A percentile compares a stretch with the other conserved stretches of the same genome.
These are phyloP conservation scores for Scolopax bukidnonensis DNA, from an alignment of 2,797 vertebrate species.

Conservation along the genomic window DNA sequence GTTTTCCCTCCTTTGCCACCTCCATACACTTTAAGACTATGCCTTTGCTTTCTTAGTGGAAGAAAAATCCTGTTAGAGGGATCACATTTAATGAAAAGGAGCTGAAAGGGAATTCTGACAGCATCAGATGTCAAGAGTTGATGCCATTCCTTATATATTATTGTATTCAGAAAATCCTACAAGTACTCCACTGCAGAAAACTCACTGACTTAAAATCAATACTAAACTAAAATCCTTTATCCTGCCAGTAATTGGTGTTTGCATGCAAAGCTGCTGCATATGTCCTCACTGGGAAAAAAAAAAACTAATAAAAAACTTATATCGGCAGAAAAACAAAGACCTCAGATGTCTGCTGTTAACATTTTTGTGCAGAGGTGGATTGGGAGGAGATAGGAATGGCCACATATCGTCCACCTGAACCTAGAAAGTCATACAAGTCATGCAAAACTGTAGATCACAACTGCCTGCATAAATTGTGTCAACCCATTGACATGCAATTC, in stretches of 20 bases:
- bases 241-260: conserved; percentile 51
- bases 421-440: not conserved
- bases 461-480: not conserved
- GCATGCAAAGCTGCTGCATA: conserved; percentile 61
- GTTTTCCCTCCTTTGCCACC: not conserved
- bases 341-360: not conserved
- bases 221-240: conserved; percentile 39
- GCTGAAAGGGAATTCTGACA: conserved; percentile 28
- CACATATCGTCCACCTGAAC: not conserved
- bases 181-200: conserved; percentile 33
- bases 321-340: conserved; percentile 51
- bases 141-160: conserved; percentile 9
- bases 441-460: not conserved
- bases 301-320: conserved; percentile 45
- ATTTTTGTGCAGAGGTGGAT: not conserved
- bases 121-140: not conserved
- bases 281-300: conserved; percentile 38
- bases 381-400: conserved; percentile 8
- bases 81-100: conserved; percentile 45
- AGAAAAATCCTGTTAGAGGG: not conserved
- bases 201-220: conserved; percentile 73
- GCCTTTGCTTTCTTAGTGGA: not conserved
- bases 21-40: not conserved
- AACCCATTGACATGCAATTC: not conserved
- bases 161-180: conserved; percentile 40